Evolutionary conservation across 1,140 invertebrate genomes (phyloP).

Genomic region (Babylonia areolata): DNA sequence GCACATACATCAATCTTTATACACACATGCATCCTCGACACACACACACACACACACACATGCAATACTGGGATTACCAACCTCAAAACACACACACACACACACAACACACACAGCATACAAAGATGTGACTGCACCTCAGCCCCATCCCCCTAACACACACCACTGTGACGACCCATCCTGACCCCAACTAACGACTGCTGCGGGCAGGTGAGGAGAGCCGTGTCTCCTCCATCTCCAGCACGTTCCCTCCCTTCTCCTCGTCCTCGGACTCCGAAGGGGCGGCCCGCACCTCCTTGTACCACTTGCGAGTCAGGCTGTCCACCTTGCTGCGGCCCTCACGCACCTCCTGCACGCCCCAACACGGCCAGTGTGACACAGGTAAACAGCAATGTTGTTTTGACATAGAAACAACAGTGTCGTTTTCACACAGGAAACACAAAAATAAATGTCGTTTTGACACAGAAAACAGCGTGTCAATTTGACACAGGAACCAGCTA

Average conservation of each 20-base stretch:
- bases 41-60: background rate
- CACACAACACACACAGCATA: background rate
- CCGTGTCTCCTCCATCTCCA: constrained; percentile 43
- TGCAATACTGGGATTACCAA: no score
- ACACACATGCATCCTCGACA: no score
- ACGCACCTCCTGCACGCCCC: constrained; percentile 86
- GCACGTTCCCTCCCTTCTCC: constrained; percentile 45
- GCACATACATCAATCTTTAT: background rate
- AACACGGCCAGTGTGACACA: background rate
- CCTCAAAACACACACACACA: background rate
- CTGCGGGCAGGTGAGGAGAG: constrained; percentile 1
- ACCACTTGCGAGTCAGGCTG: constrained; percentile 96
- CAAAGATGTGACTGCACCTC: no score
- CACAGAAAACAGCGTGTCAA: no score
- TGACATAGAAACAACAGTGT: no score
- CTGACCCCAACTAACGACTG: background rate
- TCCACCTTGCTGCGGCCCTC: constrained; percentile 98
- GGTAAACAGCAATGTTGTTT: background rate
- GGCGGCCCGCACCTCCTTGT: constrained; percentile 82
- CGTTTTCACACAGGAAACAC: no score
- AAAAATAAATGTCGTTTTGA: no score
- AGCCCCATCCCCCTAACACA: no score
- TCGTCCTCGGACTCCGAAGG: constrained; percentile 70
- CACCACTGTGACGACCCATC: no score
- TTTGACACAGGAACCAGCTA: no score